These are phyloP conservation scores for Xenentodon cancila DNA, from an alignment of 2,797 vertebrate species.

Conservation along the genomic window DNA sequence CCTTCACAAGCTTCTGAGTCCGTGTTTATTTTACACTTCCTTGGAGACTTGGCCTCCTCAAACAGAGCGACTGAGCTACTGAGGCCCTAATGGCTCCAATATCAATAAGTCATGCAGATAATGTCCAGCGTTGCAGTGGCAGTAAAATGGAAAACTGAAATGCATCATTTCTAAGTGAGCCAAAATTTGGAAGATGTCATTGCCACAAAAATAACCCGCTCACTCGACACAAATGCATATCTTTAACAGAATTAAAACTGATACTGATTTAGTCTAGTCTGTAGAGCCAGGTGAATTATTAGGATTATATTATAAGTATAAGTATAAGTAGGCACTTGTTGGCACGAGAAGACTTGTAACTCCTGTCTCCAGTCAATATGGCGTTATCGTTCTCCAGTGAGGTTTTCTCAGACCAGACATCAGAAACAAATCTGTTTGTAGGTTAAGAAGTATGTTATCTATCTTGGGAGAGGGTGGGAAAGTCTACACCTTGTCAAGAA, in stretches of 20 bases:
- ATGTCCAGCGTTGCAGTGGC: constrained; percentile 31
- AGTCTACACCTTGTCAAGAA: too few relatives aligned
- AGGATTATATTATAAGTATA: too few relatives aligned
- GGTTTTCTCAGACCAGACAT: too few relatives aligned
- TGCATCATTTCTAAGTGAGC: constrained; percentile 16
- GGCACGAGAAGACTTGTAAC: too few relatives aligned
- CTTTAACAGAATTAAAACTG: background rate
- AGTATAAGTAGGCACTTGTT: too few relatives aligned
- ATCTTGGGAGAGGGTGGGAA: too few relatives aligned
- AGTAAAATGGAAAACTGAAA: constrained; percentile 37
- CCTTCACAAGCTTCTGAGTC: constrained; percentile 29
- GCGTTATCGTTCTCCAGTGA: too few relatives aligned
- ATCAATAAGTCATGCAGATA: constrained; percentile 39
- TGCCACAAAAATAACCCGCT: background rate
- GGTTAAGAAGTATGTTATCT: too few relatives aligned
- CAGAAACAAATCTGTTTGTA: too few relatives aligned
- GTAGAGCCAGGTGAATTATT: too few relatives aligned
- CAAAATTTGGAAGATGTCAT: constrained; percentile 9
- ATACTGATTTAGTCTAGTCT: too few relatives aligned
- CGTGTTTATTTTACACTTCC: constrained; percentile 66
- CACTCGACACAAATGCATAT: background rate
- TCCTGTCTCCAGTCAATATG: too few relatives aligned
- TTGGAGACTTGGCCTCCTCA: constrained; percentile 28
- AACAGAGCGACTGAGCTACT: constrained; percentile 9
- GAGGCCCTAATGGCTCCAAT: constrained; percentile 22